These are phyloP conservation scores for Ischnura elegans DNA, from an alignment of 2,888 invertebrate species.

Conservation along the genomic window DNA sequence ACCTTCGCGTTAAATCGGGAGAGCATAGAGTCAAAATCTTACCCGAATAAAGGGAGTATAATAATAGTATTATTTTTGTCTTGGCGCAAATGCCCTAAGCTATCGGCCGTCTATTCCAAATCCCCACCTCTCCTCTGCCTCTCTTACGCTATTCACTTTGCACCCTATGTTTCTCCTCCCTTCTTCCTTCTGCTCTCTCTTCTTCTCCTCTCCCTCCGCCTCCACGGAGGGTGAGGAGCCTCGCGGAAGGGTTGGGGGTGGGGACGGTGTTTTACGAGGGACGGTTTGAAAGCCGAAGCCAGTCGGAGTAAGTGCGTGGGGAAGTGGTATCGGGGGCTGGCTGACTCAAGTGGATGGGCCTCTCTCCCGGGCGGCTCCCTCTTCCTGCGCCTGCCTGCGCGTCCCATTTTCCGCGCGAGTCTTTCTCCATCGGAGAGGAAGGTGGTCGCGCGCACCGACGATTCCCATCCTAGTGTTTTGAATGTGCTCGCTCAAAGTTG, in stretches of 20 bases:
- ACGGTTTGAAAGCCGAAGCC: neutral
- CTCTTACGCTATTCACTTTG: too few relatives aligned
- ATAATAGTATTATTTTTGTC: too few relatives aligned
- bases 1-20: too few relatives aligned
- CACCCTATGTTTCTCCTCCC: too few relatives aligned
- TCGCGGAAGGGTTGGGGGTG: neutral
- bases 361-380: neutral
- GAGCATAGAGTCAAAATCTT: too few relatives aligned
- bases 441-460: neutral
- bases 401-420: neutral
- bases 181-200: too few relatives aligned
- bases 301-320: constrained; percentile 7
- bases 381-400: neutral
- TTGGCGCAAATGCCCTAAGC: too few relatives aligned
- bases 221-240: neutral
- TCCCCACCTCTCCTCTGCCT: too few relatives aligned
- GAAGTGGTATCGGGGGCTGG: neutral
- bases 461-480: neutral
- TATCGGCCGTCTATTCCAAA: too few relatives aligned
- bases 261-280: neutral
- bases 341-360: neutral
- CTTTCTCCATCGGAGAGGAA: neutral
- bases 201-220: too few relatives aligned
- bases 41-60: too few relatives aligned
- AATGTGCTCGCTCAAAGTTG: neutral